Evolutionary conservation across 2,888 invertebrate genomes (phyloP), one percentile per base, ranked within the genome.

Genomic region (Aleiodes testaceus): DNA sequence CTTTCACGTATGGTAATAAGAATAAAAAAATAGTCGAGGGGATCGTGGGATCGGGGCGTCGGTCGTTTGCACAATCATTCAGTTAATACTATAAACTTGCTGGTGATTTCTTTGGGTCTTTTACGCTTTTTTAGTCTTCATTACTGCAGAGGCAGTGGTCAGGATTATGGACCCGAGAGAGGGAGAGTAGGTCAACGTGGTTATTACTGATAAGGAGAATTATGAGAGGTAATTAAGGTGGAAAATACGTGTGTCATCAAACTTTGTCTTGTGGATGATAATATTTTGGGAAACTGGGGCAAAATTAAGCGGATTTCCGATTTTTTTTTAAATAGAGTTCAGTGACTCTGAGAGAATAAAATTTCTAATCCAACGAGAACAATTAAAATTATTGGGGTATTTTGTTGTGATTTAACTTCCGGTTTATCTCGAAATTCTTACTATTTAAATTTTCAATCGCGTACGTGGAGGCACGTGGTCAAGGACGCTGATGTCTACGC

Each of bases 31-130:
- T 20, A 20, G 6, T 18, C 30, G 42, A 0, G 45, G 63, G 18
- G 44, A 63, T 63, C 63, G 63, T 63, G 63, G 63, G 45, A 63
- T 63, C 45, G 44, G 44, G 63, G 45, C 44, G 45, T 63, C 26
- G 14, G 20, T 45, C 42, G 45, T 63, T 63, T 63, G 45, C 45
- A 20, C 45, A 12, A 22, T 1, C 20, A 36, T 36, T 36, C 36
- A 6, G 45, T 63, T 63, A 44, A 44, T 61, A 20, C 42, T 44
- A 44, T 63, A 22, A 63, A 18, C 45, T 45, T n/a, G 18, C 20
- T 44, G 42, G 20, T 12, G 44, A 47, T 47, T 47, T 47, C n/a
- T 47, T 47, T 7, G 16, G n/a, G 5, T 14, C 6, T 7, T 5
- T 47, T 5, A 26, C 26, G 26, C 26, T 26, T 26, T 26, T 26